Conservation (phyloP, 2,888 invertebrate genomes). For the Lasioglossum villosulum region DNA sequence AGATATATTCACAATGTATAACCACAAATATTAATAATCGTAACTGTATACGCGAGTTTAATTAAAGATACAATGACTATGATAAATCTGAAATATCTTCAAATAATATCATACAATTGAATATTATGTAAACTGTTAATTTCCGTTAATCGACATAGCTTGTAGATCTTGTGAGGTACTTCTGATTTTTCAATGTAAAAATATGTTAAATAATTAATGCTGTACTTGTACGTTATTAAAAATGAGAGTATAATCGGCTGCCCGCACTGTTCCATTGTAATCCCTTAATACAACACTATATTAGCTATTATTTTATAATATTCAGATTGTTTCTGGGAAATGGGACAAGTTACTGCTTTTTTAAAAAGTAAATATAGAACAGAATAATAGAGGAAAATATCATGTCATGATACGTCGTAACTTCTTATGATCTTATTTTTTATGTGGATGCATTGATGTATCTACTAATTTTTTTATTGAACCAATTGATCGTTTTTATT, state of each 20-base stretch:
- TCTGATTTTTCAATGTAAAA: conserved; percentile 48
- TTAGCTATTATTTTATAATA: neutral
- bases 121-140: conserved; percentile 18
- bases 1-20: conserved; percentile 47
- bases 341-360: too few species aligned
- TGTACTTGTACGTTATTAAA: conserved; percentile 58
- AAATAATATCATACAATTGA: conserved; percentile 22
- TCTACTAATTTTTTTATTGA: too few species aligned
- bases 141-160: conserved; percentile 37
- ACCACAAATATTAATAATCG: conserved; percentile 44
- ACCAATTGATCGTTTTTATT: too few species aligned
- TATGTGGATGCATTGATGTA: too few species aligned
- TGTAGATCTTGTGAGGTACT: conserved; percentile 31
- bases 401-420: too few species aligned
- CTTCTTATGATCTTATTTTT: too few species aligned
- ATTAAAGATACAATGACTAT: conserved; percentile 28
- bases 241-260: conserved; percentile 43
- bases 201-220: conserved; percentile 53
- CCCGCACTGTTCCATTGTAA: conserved; percentile 44
- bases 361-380: too few species aligned
- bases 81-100: conserved; percentile 37
- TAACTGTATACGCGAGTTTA: conserved; percentile 36
- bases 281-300: neutral
- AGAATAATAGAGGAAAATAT: too few species aligned
- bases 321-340: neutral